Evolutionary conservation across 2,888 invertebrate genomes (phyloP).

Genomic region (Zaprionus obscuricornis): DNA sequence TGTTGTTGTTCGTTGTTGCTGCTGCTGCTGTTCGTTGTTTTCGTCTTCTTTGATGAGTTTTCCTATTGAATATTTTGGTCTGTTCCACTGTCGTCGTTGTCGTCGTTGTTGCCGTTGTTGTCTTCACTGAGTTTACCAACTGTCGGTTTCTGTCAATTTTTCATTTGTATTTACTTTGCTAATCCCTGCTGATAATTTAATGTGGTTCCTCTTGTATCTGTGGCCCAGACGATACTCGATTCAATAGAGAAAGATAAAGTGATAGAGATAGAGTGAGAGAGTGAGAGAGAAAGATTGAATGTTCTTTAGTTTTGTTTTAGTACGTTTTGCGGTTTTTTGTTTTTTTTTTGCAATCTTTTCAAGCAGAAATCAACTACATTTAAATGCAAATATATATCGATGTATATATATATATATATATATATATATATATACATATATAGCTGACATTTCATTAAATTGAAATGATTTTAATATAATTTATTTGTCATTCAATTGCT

Average conservation of each 20-base stretch:
- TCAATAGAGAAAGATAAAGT: slow-evolving; percentile 32
- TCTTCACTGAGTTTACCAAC: slow-evolving; percentile 11
- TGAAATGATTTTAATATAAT: slow-evolving; percentile 12
- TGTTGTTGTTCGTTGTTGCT: slow-evolving; percentile 3
- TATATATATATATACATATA: no score
- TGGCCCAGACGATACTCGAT: slow-evolving; percentile 2
- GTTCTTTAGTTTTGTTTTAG: slow-evolving; percentile 20
- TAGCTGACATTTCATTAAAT: slow-evolving; percentile 21
- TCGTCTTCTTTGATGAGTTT: slow-evolving; percentile 31
- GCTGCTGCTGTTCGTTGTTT: slow-evolving; percentile 5
- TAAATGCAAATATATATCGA: no score
- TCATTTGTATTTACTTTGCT: slow-evolving; percentile 51
- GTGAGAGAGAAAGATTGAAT: no score
- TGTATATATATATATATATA: no score
- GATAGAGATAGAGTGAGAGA: no score
- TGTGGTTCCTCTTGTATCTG: slow-evolving; percentile 23
- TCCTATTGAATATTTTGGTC: slow-evolving; percentile 22
- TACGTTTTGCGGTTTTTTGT: slow-evolving; percentile 27
- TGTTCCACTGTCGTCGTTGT: slow-evolving; percentile 2
- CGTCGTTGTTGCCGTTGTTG: no score
- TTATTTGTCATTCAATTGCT: slow-evolving; percentile 1
- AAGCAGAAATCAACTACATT: neutral
- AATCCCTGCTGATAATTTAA: slow-evolving; percentile 56
- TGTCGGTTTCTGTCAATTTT: slow-evolving; percentile 34
- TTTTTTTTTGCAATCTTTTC: neutral